Evolutionary conservation across 2,888 invertebrate genomes (phyloP).

Genomic region (Sesia bembeciformis): DNA sequence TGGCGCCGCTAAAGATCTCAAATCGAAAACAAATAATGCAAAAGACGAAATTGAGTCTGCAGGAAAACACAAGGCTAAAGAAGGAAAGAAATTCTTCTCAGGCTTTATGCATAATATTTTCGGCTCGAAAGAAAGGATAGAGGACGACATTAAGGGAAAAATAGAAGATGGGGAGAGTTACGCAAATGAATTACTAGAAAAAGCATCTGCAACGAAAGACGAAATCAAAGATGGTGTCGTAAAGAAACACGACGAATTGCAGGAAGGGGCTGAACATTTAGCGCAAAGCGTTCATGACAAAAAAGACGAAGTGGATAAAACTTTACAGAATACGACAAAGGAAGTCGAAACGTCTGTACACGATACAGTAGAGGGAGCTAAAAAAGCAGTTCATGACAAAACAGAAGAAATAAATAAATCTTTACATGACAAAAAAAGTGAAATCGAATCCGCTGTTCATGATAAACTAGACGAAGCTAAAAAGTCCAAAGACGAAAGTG

Average conservation of each 20-base stretch:
- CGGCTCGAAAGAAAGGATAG: slow-evolving; percentile 62
- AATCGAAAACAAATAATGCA: slow-evolving; percentile 25
- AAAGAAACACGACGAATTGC: slow-evolving; percentile 37
- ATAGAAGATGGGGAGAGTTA: slow-evolving; percentile 24
- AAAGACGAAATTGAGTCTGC: slow-evolving; percentile 37
- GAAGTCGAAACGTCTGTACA: slow-evolving; percentile 17
- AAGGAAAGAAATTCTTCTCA: slow-evolving; percentile 59
- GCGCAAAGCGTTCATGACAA: slow-evolving; percentile 26
- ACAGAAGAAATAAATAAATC: slow-evolving; percentile 29
- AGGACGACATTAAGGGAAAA: slow-evolving; percentile 53
- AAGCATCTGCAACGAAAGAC: slow-evolving; percentile 44
- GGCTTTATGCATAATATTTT: slow-evolving; percentile 62
- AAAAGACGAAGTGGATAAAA: slow-evolving; percentile 22
- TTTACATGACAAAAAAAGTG: slow-evolving; percentile 23
- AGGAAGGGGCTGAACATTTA: slow-evolving; percentile 24
- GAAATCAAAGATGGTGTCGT: slow-evolving; percentile 33
- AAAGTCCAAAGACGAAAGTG: slow-evolving; percentile 18
- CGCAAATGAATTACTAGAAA: slow-evolving; percentile 22
- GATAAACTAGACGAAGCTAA: slow-evolving; percentile 16
- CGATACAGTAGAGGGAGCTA: slow-evolving; percentile 15
- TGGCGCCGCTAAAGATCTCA: slow-evolving; percentile 24
- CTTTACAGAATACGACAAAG: slow-evolving; percentile 26
- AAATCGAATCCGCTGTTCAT: slow-evolving; percentile 13
- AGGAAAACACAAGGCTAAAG: slow-evolving; percentile 58
- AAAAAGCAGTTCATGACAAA: slow-evolving; percentile 24